Evolutionary conservation across 2,797 vertebrate genomes (phyloP), one percentile per base, ranked within the genome.

Genomic region (Falco peregrinus): DNA sequence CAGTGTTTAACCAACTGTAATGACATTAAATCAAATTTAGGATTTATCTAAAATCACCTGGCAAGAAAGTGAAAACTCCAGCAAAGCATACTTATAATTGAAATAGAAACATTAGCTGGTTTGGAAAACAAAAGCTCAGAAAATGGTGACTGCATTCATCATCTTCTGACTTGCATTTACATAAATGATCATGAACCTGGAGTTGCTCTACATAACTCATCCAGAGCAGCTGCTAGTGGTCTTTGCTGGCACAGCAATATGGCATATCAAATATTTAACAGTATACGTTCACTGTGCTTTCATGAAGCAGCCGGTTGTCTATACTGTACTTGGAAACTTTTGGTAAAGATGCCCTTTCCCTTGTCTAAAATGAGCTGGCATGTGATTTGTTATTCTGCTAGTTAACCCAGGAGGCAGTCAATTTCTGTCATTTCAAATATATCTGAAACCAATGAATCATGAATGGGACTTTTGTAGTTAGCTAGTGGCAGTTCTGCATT

Each of bases 341-440:
- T 76, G 54, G 65, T 76, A 93, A 73, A 71, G 65, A 71, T 93
- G 87, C 19, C 83, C 78, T 94, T 96, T 94, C 21, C 6, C 11
- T 63, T 84, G 87, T 85, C 80, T 93, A 48, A 91, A 93, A 82
- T 25, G 69, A 91, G 59, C 56, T 78, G 88, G 54, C 19, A 7
- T 85, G 48, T 83, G 73, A 95, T 93, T 92, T 71, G 45, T 89
- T 83, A 60, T 84, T 90, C 77, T 4, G 47, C 78, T 88, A 11
- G 28, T 95, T 96, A 94, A 78, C 54, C 84, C 93, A 74, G 75
- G 54, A 94, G 84, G 54, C 87, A 96, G 89, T 60, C 77, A 91
- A 75, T 93, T 92, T 28, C 88, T 96, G 95, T 94, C 93, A 89
- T 89, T 90, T 92, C 82, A 51, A 35, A 94, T 95, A 39, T 33